Evolutionary conservation across 1,140 invertebrate species (phyloP).

Genomic region (Sarcophaga peregrina): DNA sequence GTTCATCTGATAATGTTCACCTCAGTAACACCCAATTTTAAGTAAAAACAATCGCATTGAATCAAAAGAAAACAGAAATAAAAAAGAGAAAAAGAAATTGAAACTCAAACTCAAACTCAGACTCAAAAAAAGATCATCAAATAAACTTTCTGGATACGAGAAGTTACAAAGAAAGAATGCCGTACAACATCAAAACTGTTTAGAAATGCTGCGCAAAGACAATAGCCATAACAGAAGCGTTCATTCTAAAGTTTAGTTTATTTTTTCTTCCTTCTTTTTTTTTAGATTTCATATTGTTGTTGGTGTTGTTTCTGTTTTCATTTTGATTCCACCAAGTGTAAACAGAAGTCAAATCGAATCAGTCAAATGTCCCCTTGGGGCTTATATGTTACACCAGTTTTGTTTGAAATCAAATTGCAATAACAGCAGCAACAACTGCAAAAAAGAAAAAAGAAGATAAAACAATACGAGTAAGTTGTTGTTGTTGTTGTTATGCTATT

Average conservation of each 20-base stretch:
- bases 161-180: background rate
- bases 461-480: too few species aligned
- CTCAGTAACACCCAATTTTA: slow-evolving; percentile 38
- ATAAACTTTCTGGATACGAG: background rate
- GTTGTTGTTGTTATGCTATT: background rate
- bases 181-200: background rate
- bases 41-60: background rate
- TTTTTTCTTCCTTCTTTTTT: slow-evolving; percentile 4
- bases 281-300: background rate
- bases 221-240: background rate
- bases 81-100: background rate
- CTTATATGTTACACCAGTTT: slow-evolving; percentile 36
- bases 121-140: background rate
- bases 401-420: background rate
- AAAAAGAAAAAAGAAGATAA: too few species aligned
- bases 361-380: slow-evolving; percentile 44
- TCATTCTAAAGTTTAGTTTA: background rate
- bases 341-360: slow-evolving; percentile 45
- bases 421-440: background rate
- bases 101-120: too few species aligned
- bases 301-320: background rate
- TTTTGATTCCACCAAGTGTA: slow-evolving; percentile 37
- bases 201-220: background rate
- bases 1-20: slow-evolving; percentile 37
- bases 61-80: background rate